Conservation (phyloP, 2,888 invertebrate species). For the Dorcus hopei region DNA sequence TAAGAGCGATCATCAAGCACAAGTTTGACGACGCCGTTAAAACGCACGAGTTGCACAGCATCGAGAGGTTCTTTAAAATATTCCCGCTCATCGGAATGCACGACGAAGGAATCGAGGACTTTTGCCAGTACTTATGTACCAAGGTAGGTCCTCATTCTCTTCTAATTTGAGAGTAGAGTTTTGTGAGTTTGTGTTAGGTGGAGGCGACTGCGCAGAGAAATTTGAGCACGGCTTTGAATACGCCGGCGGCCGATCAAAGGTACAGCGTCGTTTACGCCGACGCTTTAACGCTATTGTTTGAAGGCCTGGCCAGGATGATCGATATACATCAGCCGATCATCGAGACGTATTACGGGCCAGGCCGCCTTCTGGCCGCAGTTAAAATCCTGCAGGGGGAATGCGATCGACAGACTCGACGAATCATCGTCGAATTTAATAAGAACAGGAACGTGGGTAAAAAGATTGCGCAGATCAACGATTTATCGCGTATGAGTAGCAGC, state of each 20-base stretch:
- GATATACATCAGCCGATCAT: slow-evolving; percentile 87
- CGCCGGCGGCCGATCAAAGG: slow-evolving; percentile 66
- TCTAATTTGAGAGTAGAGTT: neutral
- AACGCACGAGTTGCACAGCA: slow-evolving; percentile 81
- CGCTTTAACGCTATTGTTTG: slow-evolving; percentile 78
- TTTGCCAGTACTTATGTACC: slow-evolving; percentile 80
- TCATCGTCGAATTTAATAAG: slow-evolving; percentile 71
- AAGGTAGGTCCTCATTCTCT: slow-evolving; percentile 56
- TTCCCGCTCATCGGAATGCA: slow-evolving; percentile 93
- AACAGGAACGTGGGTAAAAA: slow-evolving; percentile 63
- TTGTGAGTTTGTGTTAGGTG: slow-evolving; percentile 44
- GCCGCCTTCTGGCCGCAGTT: slow-evolving; percentile 68
- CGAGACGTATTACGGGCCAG: slow-evolving; percentile 84
- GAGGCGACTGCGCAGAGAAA: slow-evolving; percentile 70
- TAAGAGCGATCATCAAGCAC: slow-evolving; percentile 66
- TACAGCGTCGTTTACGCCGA: slow-evolving; percentile 80
- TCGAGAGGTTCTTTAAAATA: slow-evolving; percentile 94
- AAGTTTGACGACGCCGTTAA: slow-evolving; percentile 91
- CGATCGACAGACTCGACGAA: slow-evolving; percentile 61
- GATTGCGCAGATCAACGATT: slow-evolving; percentile 61
- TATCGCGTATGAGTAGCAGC: slow-evolving; percentile 48
- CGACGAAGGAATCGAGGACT: slow-evolving; percentile 82
- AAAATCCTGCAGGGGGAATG: slow-evolving; percentile 75
- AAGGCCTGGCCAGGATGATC: slow-evolving; percentile 71
- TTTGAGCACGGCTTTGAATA: slow-evolving; percentile 63